Base-by-base conservation (phyloP, 1,140 invertebrate genomes). In the Temnothorax longispinosus region DNA sequence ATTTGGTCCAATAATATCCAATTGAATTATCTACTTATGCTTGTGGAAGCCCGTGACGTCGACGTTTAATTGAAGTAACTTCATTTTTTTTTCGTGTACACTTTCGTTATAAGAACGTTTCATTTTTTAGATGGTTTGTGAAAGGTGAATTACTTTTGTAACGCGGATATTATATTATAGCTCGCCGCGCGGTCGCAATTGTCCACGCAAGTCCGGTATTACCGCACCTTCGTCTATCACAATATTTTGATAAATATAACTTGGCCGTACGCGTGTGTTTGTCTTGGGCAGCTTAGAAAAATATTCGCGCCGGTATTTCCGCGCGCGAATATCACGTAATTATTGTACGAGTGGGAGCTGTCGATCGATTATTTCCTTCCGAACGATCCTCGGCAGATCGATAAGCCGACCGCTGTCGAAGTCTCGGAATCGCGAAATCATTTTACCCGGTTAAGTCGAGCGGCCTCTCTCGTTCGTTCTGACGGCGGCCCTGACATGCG, bases 241-340 rank as follows among this genome's bases (percentile, higher is more conserved):
- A 94, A 95, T 95, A 95, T 95, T 95, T 95, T 94, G 94, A 95
- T 93, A 95, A 95, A 95, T 95, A 94, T 92, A 94, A 94, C 92
- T 95, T 93, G 93, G 75, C 87, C 90, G 91, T 94, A 93, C 93
- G 94, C 94, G 93, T 93, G 94, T 94, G 93, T 93, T 94, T 94
- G 92, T 27, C 93, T 93, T 93, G 77, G 91, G 88, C 92, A 92
- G 92, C 90, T 27, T 93, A 93, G 93, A 94, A 94, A 94, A 94
- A 94, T 93, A 94, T 80, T 89, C 75, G 74, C 76, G 86, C 76
- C 87, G 88, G n/a, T 90, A 92, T 91, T 91, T 89, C 87, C 87
- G n/a, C 65, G 54, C 6, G 32, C 54, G 32, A 84, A 50, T 47
- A 62, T 18, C 41, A 18, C 27, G 54, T 84, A 84, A 84, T 84